Conservation (phyloP, 2,113 vertebrate species). For the Leptobrachium ailaonicum region DNA sequence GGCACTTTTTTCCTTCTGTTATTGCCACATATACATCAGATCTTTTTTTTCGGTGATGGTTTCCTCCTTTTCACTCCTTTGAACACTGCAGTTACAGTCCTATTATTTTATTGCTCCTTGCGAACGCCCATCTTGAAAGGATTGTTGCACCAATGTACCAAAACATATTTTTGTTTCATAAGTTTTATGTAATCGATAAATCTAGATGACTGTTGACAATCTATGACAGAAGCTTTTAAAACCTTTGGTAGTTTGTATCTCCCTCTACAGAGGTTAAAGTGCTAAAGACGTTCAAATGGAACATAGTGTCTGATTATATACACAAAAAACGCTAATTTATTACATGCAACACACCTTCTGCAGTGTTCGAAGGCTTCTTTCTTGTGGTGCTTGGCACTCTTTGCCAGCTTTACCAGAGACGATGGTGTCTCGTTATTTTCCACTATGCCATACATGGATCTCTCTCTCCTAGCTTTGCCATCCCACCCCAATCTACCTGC, state of each 20-base stretch:
- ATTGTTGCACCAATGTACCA: too few relatives aligned
- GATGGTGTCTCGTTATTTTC: constrained; percentile 10
- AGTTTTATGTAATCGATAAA: too few relatives aligned
- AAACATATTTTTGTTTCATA: too few relatives aligned
- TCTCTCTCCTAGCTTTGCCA: neutral
- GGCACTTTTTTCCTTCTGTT: neutral
- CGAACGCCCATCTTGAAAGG: too few relatives aligned
- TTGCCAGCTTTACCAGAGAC: constrained; percentile 14
- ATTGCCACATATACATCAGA: neutral
- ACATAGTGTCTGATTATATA: too few relatives aligned
- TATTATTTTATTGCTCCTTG: too few relatives aligned
- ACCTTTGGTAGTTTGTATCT: too few relatives aligned
- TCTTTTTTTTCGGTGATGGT: neutral
- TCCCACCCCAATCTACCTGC: constrained; percentile 4
- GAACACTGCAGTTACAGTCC: constrained; percentile 37
- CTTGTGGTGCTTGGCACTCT: constrained; percentile 12
- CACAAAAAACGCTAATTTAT: neutral
- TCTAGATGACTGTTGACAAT: too few relatives aligned
- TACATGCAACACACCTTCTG: neutral
- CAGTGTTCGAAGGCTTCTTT: constrained; percentile 34
- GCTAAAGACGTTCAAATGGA: too few relatives aligned
- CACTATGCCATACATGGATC: constrained; percentile 8
- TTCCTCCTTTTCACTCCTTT: constrained; percentile 1
- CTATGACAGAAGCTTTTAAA: too few relatives aligned
- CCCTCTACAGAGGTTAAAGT: too few relatives aligned